These are phyloP conservation scores for Bubo bubo DNA, from an alignment of 2,113 vertebrate species.

Conservation along the genomic window DNA sequence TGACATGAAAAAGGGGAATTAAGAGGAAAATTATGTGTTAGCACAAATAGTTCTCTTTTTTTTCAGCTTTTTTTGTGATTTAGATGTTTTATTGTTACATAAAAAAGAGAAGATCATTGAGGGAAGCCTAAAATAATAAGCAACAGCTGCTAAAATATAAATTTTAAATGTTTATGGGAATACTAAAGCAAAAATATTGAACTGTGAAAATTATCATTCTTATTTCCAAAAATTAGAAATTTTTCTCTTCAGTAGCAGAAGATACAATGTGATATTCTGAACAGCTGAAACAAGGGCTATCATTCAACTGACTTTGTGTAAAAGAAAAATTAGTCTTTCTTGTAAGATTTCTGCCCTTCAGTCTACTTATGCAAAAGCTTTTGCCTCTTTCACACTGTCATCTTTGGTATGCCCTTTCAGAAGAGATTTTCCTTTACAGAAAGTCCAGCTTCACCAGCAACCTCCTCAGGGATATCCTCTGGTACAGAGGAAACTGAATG, in stretches of 20 bases:
- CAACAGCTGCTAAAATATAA: background rate
- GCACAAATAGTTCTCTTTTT: background rate
- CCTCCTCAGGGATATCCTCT: background rate
- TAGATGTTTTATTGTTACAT: background rate
- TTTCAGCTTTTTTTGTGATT: background rate
- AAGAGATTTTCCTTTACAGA: background rate
- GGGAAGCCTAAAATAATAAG: background rate
- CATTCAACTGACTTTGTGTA: background rate
- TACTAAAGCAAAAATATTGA: background rate
- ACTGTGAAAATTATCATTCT: background rate
- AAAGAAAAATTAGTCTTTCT: background rate
- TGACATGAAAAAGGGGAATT: background rate
- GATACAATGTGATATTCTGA: background rate
- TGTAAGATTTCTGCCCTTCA: background rate
- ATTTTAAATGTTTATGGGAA: background rate
- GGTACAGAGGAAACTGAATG: background rate
- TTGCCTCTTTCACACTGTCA: background rate
- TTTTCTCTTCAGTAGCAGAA: background rate
- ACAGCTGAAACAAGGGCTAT: background rate
- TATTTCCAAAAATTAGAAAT: background rate
- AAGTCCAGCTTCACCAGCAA: background rate
- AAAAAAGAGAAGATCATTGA: background rate
- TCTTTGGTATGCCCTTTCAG: background rate
- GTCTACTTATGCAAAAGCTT: background rate
- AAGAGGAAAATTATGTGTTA: background rate